Evolutionary conservation across 2,797 vertebrate genomes (phyloP).

Genomic region (Manis pentadactyla): DNA sequence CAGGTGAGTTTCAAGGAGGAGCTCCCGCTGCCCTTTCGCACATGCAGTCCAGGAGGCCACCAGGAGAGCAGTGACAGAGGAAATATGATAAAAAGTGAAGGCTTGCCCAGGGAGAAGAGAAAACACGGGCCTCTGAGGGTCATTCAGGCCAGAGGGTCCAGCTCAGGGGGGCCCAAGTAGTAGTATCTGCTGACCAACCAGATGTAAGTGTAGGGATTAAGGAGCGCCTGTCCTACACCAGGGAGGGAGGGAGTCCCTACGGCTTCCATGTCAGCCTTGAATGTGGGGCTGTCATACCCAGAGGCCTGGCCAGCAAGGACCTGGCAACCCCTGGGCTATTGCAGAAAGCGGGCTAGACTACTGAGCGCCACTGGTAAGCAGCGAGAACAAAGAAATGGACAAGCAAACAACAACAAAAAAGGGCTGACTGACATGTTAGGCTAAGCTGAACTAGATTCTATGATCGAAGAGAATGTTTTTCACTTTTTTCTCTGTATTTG

Average conservation of each 20-base stretch:
- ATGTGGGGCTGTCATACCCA: background rate
- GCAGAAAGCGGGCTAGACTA: background rate
- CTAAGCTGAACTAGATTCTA: background rate
- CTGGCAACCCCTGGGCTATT: background rate
- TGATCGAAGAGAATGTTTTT: background rate
- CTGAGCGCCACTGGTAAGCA: background rate
- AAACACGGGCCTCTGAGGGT: background rate
- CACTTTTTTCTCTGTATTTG: background rate
- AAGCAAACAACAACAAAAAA: background rate
- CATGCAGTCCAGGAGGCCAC: background rate
- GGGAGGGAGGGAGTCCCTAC: background rate
- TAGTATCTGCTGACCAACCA: background rate
- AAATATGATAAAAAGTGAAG: background rate
- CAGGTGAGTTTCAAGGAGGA: background rate
- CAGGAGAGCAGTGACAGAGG: background rate
- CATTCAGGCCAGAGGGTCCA: background rate
- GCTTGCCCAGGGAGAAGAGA: background rate
- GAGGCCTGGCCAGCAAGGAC: background rate
- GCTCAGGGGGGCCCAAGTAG: background rate
- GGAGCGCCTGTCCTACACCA: background rate
- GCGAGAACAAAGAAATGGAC: background rate
- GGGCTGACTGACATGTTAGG: background rate
- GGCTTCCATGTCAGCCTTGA: background rate
- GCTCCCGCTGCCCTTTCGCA: background rate
- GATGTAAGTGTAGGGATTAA: background rate